Evolutionary conservation across 2,797 vertebrate species (phyloP).

Genomic region (Australoheros facetus): DNA sequence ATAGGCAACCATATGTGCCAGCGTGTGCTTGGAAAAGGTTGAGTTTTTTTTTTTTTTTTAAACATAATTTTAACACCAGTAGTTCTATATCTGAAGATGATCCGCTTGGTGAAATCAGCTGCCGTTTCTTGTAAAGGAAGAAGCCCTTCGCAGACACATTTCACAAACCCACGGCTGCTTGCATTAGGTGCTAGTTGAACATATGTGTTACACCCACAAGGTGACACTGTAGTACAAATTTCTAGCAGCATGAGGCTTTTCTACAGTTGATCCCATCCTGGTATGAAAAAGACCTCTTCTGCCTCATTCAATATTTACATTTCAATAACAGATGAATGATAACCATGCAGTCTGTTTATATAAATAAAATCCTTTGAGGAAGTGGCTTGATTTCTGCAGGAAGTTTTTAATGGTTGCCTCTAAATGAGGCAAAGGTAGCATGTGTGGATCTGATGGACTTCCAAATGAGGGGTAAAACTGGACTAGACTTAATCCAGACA

Average conservation of each 20-base stretch:
- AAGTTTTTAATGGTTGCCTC: slow-evolving; percentile 55
- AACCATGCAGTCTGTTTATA: neutral
- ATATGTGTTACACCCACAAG: slow-evolving; percentile 54
- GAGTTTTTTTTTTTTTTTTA: slow-evolving; percentile 50
- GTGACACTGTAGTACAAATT: slow-evolving; percentile 58
- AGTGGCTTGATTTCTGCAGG: slow-evolving; percentile 49
- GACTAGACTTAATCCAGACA: slow-evolving; percentile 70
- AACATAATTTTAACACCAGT: slow-evolving; percentile 12
- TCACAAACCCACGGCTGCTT: neutral
- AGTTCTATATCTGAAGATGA: slow-evolving; percentile 13
- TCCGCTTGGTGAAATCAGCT: slow-evolving; percentile 32
- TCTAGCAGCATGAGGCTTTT: neutral
- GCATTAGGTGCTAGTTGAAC: neutral
- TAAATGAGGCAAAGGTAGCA: slow-evolving; percentile 45
- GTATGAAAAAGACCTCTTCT: slow-evolving; percentile 25
- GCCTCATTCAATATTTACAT: slow-evolving; percentile 54
- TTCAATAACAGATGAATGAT: slow-evolving; percentile 30
- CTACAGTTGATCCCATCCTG: slow-evolving; percentile 10
- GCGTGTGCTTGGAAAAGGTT: slow-evolving; percentile 28
- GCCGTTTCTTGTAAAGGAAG: neutral
- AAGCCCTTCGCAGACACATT: neutral
- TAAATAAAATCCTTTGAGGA: slow-evolving; percentile 17
- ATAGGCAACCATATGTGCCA: slow-evolving; percentile 34
- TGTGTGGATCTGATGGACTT: slow-evolving; percentile 74
- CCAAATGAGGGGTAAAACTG: slow-evolving; percentile 72